phyloP scores from a whole-genome alignment of 2,113 vertebrate species.

The Cavia porcellus region DNA sequence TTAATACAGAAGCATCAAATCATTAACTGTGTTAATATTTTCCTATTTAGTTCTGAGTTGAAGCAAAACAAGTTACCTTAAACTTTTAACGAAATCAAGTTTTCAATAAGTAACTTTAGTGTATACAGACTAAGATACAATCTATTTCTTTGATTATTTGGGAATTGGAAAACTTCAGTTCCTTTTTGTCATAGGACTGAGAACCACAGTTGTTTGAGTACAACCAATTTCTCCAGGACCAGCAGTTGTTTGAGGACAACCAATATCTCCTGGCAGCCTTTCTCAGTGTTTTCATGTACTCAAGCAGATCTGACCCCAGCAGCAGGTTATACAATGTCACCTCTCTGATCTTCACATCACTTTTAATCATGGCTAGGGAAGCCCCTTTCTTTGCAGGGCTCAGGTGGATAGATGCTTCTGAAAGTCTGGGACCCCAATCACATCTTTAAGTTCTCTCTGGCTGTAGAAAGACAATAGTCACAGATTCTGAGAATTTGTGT shows the following conservation, averaged over 20 bases:
- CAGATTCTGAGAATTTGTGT: background rate
- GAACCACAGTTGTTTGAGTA: no score
- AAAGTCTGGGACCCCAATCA: background rate
- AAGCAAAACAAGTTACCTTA: background rate
- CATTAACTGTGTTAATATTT: background rate
- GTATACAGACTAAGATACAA: background rate
- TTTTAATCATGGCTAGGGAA: background rate
- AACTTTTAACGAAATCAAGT: background rate
- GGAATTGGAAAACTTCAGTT: background rate
- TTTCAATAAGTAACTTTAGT: background rate
- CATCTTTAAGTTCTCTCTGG: background rate
- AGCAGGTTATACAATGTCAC: background rate
- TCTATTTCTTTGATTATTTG: background rate
- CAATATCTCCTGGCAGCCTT: background rate
- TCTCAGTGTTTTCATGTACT: background rate
- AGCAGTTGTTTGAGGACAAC: background rate
- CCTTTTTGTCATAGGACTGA: rapidly evolving
- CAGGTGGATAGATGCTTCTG: background rate
- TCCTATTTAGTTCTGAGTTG: background rate
- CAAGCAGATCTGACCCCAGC: background rate
- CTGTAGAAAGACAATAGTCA: background rate
- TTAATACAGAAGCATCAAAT: background rate
- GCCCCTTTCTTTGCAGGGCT: background rate
- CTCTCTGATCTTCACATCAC: background rate
- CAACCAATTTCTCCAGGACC: background rate